Base-by-base conservation (phyloP, 1,140 invertebrate genomes). In the Tigriopus japonicus region DNA sequence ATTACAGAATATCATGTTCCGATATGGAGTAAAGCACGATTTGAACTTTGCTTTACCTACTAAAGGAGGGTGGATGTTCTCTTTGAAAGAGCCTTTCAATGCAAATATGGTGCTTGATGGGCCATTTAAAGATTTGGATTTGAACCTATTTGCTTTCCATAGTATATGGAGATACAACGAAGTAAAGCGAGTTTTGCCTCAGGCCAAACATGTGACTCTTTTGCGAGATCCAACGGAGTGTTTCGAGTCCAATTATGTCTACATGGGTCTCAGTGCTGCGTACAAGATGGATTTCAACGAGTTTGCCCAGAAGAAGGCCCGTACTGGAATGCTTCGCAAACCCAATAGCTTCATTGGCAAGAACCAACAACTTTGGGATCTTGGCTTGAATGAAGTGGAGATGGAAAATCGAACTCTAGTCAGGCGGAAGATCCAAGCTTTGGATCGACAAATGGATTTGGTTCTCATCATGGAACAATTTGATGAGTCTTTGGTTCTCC, bases 381-480 rank as follows among this genome's bases (percentile, higher is more conserved):
- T 58, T 5, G 55, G 55, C 23, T 42, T 58, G 15, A 15, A 14
- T n/a, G 28, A 41, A 3, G 12, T 6, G 3, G 17, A 1, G 3
- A 58, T 35, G 17, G 21, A 42, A 15, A 23, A 23, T 19, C 42
- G 35, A 42, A 42, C n/a, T 6, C 14, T 15, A 12, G 28, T 58
- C 14, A 40, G 2, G 43, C 64, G 21, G 55, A 61, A 40, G 12
- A 69, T 72, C 24, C 43, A 58, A 19, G 62, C 67, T 35, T 63
- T 75, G 0, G 72, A 76, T 13, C 62, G 58, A 15, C 64, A 72
- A 23, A 77, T 78, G 64, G 68, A 73, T 61, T 65, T 77, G 6
- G 71, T 79, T 15, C 70, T 79, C 69, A 71, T 79, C n/a, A 67
- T 72, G 1, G 76, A 79, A 63, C 69, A 71, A 63, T 74, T 78